A percentile compares a stretch with the other conserved stretches of the same genome.
phyloP scores from a whole-genome alignment of 2,888 invertebrate genomes.

The Thymelicus sylvestris region DNA sequence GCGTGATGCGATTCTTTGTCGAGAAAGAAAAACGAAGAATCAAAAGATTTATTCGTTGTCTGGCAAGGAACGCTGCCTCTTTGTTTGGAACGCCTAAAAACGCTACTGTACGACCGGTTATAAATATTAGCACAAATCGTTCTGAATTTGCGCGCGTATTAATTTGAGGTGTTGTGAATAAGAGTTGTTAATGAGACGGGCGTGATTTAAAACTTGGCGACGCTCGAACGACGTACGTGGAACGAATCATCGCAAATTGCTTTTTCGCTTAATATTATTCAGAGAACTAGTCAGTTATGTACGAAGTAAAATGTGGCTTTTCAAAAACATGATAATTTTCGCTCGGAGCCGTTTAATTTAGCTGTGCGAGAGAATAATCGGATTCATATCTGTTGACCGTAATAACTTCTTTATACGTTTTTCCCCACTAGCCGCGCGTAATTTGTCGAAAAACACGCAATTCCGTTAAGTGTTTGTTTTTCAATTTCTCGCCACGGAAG shows the following conservation, averaged over 20 bases:
- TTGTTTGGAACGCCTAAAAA: constrained; percentile 30
- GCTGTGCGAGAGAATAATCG: constrained; percentile 62
- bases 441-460: constrained; percentile 64
- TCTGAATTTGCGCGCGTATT: constrained; percentile 11
- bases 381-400: constrained; percentile 69
- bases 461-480: constrained; percentile 58
- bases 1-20: constrained; percentile 36
- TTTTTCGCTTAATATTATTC: constrained; percentile 26
- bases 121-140: constrained; percentile 24
- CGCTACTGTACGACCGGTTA: constrained; percentile 21
- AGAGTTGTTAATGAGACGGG: constrained; percentile 21
- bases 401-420: constrained; percentile 59
- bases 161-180: constrained; percentile 17
- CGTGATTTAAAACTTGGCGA: constrained; percentile 20
- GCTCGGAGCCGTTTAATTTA: constrained; percentile 67
- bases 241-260: constrained; percentile 2
- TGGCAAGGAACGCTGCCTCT: constrained; percentile 26
- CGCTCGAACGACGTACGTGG: neutral
- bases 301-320: constrained; percentile 30
- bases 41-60: constrained; percentile 37
- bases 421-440: constrained; percentile 54
- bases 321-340: constrained; percentile 69
- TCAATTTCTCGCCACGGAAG: constrained; percentile 40
- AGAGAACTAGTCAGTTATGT: constrained; percentile 9
- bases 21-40: constrained; percentile 34